A percentile compares a stretch with the other conserved stretches of the same genome.
phyloP scores from a whole-genome alignment of 2,888 invertebrate species.

The Polydrusus cervinus region DNA sequence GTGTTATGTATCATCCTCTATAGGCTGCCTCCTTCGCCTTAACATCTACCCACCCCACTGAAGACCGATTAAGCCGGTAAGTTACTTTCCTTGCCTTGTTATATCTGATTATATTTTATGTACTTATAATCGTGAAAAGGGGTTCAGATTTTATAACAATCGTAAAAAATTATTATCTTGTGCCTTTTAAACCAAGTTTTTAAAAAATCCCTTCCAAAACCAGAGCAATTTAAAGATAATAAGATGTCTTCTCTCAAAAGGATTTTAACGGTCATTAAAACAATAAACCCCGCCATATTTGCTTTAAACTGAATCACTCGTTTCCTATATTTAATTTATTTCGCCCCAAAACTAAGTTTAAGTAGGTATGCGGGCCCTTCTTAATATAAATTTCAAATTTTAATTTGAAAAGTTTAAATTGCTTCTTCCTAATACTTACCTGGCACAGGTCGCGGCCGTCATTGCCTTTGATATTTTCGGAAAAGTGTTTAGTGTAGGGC shows the following conservation, averaged over 20 bases:
- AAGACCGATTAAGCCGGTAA: too few relatives aligned
- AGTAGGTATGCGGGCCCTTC: constrained; percentile 10
- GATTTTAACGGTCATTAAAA: neutral
- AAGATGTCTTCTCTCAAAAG: neutral
- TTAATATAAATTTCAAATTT: constrained; percentile 40
- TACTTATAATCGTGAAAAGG: too few relatives aligned
- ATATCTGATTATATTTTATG: too few relatives aligned
- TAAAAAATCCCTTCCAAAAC: too few relatives aligned
- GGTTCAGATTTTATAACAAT: too few relatives aligned
- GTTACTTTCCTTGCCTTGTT: too few relatives aligned
- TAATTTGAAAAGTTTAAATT: constrained; percentile 48
- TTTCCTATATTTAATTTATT: constrained; percentile 27
- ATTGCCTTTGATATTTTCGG: constrained; percentile 38
- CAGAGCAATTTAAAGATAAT: neutral
- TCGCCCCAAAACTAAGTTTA: constrained; percentile 5
- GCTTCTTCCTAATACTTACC: constrained; percentile 33
- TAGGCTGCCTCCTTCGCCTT: too few relatives aligned
- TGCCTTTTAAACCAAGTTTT: neutral
- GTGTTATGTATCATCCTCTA: too few relatives aligned
- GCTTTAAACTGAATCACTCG: constrained; percentile 8
- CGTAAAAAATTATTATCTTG: too few relatives aligned
- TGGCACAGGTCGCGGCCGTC: constrained; percentile 13
- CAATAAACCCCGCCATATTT: constrained; percentile 7
- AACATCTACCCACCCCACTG: too few relatives aligned
- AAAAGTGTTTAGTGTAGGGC: constrained; percentile 18